Evolutionary conservation across 2,797 vertebrate genomes (phyloP), one percentile per base, ranked within the genome.

Genomic region (Gouania willdenowi): DNA sequence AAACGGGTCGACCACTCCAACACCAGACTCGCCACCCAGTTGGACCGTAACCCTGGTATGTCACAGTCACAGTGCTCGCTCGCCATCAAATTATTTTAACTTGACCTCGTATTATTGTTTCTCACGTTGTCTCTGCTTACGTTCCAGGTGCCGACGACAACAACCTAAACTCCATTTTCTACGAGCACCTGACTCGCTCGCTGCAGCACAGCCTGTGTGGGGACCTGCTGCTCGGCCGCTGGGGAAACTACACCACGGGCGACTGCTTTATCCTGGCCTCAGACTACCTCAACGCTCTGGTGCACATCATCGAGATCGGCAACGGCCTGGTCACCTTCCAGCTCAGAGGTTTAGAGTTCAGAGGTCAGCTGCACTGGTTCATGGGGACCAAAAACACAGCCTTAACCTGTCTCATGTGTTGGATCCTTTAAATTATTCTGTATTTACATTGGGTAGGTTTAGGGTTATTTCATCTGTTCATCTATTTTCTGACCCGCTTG

Each of bases 221-320:
- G 39, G 96, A 98, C 52, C 82, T 98, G 58, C 82, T 97, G 14
- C 85, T 98, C 13, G 96, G 96, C 17, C 94, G 96, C 38, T 98
- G 96, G 96, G 95, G 96, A 29, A 98, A 94, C 85, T 98, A 93
- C 53, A 91, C 85, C 70, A 98, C 94, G 0, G 96, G 96, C 20
- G 96, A 98, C 86, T 98, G 96, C 78, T 98, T 98, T 89, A 98
- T 98, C 82, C 92, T 98, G 19, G 96, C 96, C 33, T 98, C 96
- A 0, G 96, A 98, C 91, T 98, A 98, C 91, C 95, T 98, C 86
- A 98, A 98, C 32, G 96, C 96, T 29, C 87, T 98, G 54, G 95
- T 98, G 33, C 96, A 98, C 88, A 91, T 99, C 56, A 93, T 98
- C 22, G 95, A 99, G 87, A 98, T 97, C 17, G 96, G 96, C 66